A percentile compares a stretch with the other conserved stretches of the same genome.
Conservation (phyloP, 2,113 vertebrate genomes). For the Calidris pygmaea region DNA sequence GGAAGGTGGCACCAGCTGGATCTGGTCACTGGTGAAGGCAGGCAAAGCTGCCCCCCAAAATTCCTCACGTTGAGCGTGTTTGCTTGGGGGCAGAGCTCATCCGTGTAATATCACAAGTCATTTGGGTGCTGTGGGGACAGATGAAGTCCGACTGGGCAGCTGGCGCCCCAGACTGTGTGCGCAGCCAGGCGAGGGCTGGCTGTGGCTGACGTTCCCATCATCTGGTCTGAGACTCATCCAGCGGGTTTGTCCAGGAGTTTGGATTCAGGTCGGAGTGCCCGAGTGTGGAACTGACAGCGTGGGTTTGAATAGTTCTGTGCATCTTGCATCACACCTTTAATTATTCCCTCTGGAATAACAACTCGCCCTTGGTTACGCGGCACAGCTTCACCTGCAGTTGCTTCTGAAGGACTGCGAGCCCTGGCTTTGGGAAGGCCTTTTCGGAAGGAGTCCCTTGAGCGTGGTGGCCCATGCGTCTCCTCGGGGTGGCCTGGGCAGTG, state of each 20-base stretch:
- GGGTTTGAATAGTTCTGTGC: not conserved
- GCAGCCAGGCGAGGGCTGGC: not conserved
- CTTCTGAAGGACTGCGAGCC: not conserved
- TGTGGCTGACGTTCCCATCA: fast-evolving
- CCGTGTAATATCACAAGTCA: fast-evolving
- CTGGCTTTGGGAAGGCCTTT: not conserved
- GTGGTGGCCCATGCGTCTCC: not conserved
- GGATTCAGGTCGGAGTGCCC: not conserved
- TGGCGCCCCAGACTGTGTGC: not conserved
- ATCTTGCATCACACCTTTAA: not conserved
- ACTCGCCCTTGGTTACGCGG: not conserved
- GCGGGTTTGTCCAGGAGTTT: not conserved
- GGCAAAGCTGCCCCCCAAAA: too few species aligned
- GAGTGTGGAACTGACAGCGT: not conserved
- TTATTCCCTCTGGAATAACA: not conserved
- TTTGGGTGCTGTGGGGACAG: not conserved
- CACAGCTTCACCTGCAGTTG: not conserved
- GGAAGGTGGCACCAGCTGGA: not conserved
- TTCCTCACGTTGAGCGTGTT: not conserved
- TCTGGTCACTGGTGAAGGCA: not conserved
- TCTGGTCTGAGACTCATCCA: not conserved
- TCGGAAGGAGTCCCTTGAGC: not conserved
- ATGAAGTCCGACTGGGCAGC: fast-evolving
- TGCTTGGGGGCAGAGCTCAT: too few species aligned
- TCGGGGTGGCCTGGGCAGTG: not conserved